Evolutionary conservation across 2,888 invertebrate genomes (phyloP).

Genomic region (Temnothorax ravouxi): DNA sequence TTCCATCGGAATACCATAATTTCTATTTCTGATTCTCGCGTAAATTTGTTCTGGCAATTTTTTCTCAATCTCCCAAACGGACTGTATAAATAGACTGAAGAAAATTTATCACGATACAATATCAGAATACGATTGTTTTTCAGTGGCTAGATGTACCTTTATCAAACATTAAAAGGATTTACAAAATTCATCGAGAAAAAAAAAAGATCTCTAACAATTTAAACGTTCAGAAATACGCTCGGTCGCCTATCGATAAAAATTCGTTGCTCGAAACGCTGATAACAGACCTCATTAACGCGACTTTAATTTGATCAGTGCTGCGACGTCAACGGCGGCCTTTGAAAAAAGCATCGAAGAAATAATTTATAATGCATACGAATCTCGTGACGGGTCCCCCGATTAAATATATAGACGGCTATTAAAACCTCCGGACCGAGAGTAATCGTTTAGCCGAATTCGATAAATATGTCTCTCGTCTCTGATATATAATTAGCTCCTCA

Average conservation of each 20-base stretch:
- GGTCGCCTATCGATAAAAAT: not conserved
- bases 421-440: not conserved
- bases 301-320: slow-evolving; percentile 4
- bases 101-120: not conserved
- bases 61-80: not conserved
- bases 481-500: slow-evolving; percentile 17
- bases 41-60: not conserved
- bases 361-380: not conserved
- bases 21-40: not conserved
- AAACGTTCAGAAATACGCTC: not conserved
- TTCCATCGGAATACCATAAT: not conserved
- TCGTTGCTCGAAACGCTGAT: not conserved
- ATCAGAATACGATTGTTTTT: slow-evolving; percentile 8
- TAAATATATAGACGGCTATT: slow-evolving; percentile 44
- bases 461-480: slow-evolving; percentile 21
- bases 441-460: slow-evolving; percentile 37
- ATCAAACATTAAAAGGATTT: not conserved
- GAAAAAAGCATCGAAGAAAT: slow-evolving; percentile 12
- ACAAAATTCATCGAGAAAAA: slow-evolving; percentile 6
- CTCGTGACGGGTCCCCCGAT: not conserved
- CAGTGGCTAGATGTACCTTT: not conserved
- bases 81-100: not conserved
- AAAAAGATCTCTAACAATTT: not conserved
- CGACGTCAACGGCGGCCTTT: slow-evolving; percentile 4
- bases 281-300: slow-evolving; percentile 14